Base-by-base conservation (phyloP, 2,113 vertebrate genomes). In the Pangasianodon hypophthalmus region DNA sequence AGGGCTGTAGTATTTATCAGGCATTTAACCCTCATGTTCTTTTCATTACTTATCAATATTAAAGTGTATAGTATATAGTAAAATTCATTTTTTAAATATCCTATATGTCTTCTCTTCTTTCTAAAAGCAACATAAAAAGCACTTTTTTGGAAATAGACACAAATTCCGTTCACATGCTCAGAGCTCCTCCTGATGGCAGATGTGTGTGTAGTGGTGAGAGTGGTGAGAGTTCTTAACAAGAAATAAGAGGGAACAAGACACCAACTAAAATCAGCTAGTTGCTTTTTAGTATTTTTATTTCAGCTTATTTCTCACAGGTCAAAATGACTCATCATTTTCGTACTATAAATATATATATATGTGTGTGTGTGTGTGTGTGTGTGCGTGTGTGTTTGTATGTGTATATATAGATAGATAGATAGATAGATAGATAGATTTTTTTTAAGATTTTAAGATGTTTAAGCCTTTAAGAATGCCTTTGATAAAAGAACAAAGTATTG, bases 161-260 rank as follows among this genome's bases (percentile, higher is more conserved):
- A 48, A n/a, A 32, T 0, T 9, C 29, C 80, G 41, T 83, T 37
- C n/a, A 19, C n/a, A 37, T 83, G 80, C 80, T 83, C 80, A 83
- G 80, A 83, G 80, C 80, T 83, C 80, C 80, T 83, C 80, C 80
- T 58, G 52, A 58, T 83, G 80, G 80, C 52, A 9, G 18, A 11
- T 10, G n/a, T 37, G 80, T 82, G 80, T 37, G 79, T 54, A 29
- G 7, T 24, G 7, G 71, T 75, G 37, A 8, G 71, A 26, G 71
- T 75, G 5, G 32, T 18, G n/a, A n/a, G n/a, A n/a, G n/a, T n/a
- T n/a, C n/a, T n/a, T n/a, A 29, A 67, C 29, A 32, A 71, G 67
- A 37, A 18, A 18, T 37, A 71, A 37, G 1, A 16, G 5, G 11
- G 37, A 37, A 37, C 37, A 37, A 37, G 37, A 37, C 37, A 37